These are phyloP conservation scores for Isoperla grammatica DNA, from an alignment of 2,888 invertebrate genomes.

Conservation along the genomic window DNA sequence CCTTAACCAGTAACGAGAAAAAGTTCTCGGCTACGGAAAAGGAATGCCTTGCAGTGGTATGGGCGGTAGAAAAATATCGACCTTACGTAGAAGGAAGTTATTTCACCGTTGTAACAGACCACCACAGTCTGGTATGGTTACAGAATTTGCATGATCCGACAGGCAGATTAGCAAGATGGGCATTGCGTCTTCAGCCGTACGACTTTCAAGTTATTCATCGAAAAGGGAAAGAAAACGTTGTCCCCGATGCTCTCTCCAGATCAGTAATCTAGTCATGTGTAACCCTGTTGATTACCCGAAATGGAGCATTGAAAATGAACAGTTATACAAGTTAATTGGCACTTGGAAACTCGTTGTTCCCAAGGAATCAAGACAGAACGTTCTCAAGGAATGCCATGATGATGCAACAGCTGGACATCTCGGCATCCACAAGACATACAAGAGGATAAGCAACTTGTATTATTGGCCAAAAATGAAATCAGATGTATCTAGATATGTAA, in stretches of 20 bases:
- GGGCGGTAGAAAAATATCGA: constrained; percentile 19
- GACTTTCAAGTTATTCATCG: constrained; percentile 36
- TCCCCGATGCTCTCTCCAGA: constrained; percentile 38
- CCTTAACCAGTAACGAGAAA: not conserved
- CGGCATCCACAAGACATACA: constrained; percentile 27
- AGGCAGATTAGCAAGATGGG: constrained; percentile 16
- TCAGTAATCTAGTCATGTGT: not conserved
- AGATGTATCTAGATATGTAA: not conserved
- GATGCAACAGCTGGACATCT: constrained; percentile 33
- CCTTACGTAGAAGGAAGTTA: constrained; percentile 17
- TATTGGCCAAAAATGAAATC: constrained; percentile 1
- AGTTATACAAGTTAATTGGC: not conserved
- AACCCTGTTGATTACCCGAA: not conserved
- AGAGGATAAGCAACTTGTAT: constrained; percentile 25
- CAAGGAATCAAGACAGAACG: constrained; percentile 14
- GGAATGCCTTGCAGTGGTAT: constrained; percentile 16
- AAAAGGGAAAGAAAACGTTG: constrained; percentile 33
- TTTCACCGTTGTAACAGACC: constrained; percentile 13
- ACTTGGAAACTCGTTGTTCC: constrained; percentile 32
- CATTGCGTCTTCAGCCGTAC: constrained; percentile 33
- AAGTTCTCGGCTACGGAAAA: constrained; percentile 8
- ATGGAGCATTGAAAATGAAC: not conserved
- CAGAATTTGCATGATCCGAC: constrained; percentile 6
- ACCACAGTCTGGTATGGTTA: constrained; percentile 13
- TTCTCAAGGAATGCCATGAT: constrained; percentile 33